phyloP scores from a whole-genome alignment of 1,140 invertebrate genomes.

The Trichoplusia ni region DNA sequence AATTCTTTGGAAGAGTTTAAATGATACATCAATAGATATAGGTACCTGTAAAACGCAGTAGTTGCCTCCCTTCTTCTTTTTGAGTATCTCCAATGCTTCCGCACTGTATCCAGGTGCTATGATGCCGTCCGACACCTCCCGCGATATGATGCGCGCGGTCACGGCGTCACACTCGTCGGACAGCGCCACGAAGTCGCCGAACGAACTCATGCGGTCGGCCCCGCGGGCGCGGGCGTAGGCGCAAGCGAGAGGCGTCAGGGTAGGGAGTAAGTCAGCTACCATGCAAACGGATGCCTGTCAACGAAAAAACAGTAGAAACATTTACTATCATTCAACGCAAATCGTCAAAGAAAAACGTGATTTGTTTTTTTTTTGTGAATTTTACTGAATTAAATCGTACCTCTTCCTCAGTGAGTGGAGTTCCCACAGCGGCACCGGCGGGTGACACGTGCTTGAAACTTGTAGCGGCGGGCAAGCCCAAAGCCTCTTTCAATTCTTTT shows the following conservation, averaged over 20 bases:
- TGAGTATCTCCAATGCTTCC: slow-evolving; percentile 93
- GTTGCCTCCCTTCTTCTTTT: slow-evolving; percentile 96
- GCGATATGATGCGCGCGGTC: slow-evolving; percentile 90
- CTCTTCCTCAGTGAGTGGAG: slow-evolving; percentile 87
- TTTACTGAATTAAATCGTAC: slow-evolving; percentile 51
- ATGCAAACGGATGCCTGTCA: slow-evolving; percentile 95
- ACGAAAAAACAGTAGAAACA: too few species aligned
- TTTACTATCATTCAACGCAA: too few species aligned
- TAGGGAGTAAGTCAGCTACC: slow-evolving; percentile 91
- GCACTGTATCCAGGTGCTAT: slow-evolving; percentile 95
- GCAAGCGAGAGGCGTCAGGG: slow-evolving; percentile 92
- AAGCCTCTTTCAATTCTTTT: slow-evolving; percentile 90
- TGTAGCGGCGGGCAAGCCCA: slow-evolving; percentile 94
- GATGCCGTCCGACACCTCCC: slow-evolving; percentile 97
- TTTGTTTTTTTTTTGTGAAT: neutral
- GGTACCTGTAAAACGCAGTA: slow-evolving; percentile 93
- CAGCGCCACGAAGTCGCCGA: slow-evolving; percentile 98
- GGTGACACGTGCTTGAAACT: slow-evolving; percentile 99
- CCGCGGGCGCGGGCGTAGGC: slow-evolving; percentile 98
- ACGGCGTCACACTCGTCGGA: slow-evolving; percentile 95
- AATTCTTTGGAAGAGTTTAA: too few species aligned
- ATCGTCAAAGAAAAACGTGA: neutral
- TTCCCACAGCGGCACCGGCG: slow-evolving; percentile 95
- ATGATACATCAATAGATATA: too few species aligned
- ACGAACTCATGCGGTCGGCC: slow-evolving; percentile 99